Percentiles rank a stretch among this genome's conserved stretches.
Conservation (phyloP, 1,140 invertebrate genomes). For the Anoplolepis gracilipes region DNA sequence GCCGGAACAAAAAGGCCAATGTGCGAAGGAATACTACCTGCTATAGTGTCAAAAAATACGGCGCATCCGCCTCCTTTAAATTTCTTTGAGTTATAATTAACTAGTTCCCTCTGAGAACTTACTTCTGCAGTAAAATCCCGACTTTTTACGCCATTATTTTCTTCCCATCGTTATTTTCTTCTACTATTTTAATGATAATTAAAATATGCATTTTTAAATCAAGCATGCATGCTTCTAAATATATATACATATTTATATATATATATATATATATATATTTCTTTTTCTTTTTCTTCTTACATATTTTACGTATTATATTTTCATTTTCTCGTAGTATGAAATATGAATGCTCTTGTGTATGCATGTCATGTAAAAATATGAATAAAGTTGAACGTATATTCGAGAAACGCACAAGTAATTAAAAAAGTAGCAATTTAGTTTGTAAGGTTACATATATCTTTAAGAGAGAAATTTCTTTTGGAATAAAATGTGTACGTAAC, state of each 20-base stretch:
- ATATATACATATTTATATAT: background rate
- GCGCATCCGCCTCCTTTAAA: background rate
- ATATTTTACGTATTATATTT: background rate
- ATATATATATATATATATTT: background rate
- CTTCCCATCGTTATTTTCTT: background rate
- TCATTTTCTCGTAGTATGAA: background rate
- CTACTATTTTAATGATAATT: background rate
- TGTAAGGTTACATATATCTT: background rate
- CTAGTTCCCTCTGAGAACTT: background rate
- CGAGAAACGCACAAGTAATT: background rate
- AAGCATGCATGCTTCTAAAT: background rate
- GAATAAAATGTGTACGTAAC: background rate
- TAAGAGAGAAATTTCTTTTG: background rate
- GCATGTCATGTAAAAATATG: no score
- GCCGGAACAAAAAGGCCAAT: conserved; percentile 47
- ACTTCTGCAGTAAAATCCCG: background rate
- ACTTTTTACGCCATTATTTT: background rate
- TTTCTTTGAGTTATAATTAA: conserved; percentile 32
- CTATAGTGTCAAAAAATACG: conserved; percentile 33
- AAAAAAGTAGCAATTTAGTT: background rate
- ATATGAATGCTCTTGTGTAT: background rate
- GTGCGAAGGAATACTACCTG: conserved; percentile 1
- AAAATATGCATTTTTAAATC: background rate
- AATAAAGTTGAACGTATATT: background rate
- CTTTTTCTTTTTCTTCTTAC: no score